A percentile compares a stretch with the other conserved stretches of the same genome.
Evolutionary conservation across 2,888 invertebrate genomes (phyloP).

Genomic region (Alitta virens): DNA sequence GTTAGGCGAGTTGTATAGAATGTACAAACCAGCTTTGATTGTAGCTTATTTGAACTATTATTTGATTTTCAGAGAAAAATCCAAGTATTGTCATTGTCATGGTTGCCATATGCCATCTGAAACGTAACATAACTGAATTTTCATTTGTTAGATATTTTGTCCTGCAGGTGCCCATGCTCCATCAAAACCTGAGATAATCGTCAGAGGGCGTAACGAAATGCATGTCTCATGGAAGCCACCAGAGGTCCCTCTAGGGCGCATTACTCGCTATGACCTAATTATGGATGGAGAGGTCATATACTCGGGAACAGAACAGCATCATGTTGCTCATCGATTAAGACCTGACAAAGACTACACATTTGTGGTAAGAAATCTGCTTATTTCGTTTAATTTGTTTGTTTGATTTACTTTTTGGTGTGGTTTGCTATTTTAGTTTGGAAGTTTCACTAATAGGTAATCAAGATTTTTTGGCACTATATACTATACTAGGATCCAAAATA

Average conservation of each 20-base stretch:
- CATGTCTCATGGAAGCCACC: conserved; percentile 53
- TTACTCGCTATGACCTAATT: conserved; percentile 52
- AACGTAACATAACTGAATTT: too few species aligned
- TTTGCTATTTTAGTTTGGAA: not conserved
- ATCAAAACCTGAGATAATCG: conserved; percentile 50
- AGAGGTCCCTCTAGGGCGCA: conserved; percentile 51
- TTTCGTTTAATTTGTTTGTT: not conserved
- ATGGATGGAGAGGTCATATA: conserved; percentile 52
- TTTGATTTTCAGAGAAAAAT: too few species aligned
- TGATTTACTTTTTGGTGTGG: not conserved
- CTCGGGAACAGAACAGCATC: conserved; percentile 51
- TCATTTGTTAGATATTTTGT: too few species aligned
- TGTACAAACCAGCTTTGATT: too few species aligned
- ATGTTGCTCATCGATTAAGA: conserved; percentile 42
- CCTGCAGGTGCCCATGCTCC: conserved; percentile 56
- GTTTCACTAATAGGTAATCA: not conserved
- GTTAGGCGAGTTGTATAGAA: too few species aligned
- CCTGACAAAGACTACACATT: conserved; percentile 56
- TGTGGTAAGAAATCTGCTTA: conserved; percentile 31
- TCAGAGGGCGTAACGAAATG: conserved; percentile 54
- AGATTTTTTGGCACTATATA: too few species aligned
- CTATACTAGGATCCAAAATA: too few species aligned
- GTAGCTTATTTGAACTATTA: too few species aligned
- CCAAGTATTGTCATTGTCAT: too few species aligned
- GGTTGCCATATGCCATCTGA: too few species aligned